phyloP scores from a whole-genome alignment of 2,113 vertebrate species.

The Prunella fulvescens region DNA sequence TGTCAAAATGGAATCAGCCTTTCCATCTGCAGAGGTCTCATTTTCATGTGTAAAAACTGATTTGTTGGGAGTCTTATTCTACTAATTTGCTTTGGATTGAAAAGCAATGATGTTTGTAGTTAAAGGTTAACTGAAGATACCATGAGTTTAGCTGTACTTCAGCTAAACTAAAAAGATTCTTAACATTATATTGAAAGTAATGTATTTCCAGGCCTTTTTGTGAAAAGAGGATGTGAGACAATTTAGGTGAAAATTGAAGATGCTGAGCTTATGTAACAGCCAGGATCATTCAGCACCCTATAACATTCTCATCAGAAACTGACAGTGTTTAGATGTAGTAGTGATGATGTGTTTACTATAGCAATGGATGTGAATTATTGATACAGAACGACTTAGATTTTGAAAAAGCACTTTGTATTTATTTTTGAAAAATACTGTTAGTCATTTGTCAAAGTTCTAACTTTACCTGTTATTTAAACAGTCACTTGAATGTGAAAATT shows the following conservation, averaged over 20 bases:
- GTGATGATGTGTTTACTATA: not conserved
- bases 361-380: not conserved
- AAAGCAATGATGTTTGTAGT: not conserved
- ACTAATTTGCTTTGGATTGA: not conserved
- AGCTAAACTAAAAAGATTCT: not conserved
- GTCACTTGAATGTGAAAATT: not conserved
- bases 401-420: not conserved
- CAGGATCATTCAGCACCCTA: not conserved
- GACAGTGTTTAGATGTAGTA: not conserved
- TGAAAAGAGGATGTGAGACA: not conserved
- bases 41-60: not conserved
- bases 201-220: not conserved
- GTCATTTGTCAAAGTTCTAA: not conserved
- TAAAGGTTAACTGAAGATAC: not conserved
- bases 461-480: not conserved
- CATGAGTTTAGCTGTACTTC: not conserved
- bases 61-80: not conserved
- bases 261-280: not conserved
- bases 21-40: not conserved
- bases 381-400: not conserved
- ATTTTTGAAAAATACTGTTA: not conserved
- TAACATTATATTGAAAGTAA: not conserved
- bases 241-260: not conserved
- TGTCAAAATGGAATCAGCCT: not conserved
- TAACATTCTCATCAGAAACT: not conserved